Conservation (phyloP, 1,140 invertebrate genomes). For the Phymastichus coffea region DNA sequence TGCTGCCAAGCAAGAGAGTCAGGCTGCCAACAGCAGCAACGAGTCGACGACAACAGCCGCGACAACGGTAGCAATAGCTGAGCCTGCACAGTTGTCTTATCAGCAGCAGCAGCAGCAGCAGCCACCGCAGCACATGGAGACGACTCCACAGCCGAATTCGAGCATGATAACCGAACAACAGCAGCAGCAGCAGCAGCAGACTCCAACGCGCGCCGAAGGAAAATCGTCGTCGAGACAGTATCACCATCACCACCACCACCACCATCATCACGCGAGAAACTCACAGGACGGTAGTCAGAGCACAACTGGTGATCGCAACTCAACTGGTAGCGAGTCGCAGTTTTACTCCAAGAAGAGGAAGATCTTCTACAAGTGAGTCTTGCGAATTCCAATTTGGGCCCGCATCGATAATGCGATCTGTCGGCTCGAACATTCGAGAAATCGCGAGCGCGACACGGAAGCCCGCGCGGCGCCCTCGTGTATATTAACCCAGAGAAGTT, state of each 20-base stretch:
- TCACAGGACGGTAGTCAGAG: slow-evolving; percentile 26
- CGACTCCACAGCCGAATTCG: neutral
- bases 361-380: slow-evolving; percentile 47
- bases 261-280: slow-evolving; percentile 40
- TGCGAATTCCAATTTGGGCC: neutral
- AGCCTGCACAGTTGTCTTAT: neutral
- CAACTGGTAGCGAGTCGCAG: slow-evolving; percentile 36
- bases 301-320: neutral
- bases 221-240: slow-evolving; percentile 30
- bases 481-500: no score
- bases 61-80: neutral
- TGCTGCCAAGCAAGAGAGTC: no score
- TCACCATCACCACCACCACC: slow-evolving; percentile 42
- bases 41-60: neutral
- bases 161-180: neutral
- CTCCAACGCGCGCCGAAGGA: neutral
- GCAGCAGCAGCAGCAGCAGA: neutral
- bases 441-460: no score
- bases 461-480: slow-evolving; percentile 15
- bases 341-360: slow-evolving; percentile 45
- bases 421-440: no score
- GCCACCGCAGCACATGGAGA: neutral
- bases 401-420: no score
- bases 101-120: neutral
- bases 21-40: neutral